Conservation (phyloP, 2,113 vertebrate species). For the Atrichornis clamosus region DNA sequence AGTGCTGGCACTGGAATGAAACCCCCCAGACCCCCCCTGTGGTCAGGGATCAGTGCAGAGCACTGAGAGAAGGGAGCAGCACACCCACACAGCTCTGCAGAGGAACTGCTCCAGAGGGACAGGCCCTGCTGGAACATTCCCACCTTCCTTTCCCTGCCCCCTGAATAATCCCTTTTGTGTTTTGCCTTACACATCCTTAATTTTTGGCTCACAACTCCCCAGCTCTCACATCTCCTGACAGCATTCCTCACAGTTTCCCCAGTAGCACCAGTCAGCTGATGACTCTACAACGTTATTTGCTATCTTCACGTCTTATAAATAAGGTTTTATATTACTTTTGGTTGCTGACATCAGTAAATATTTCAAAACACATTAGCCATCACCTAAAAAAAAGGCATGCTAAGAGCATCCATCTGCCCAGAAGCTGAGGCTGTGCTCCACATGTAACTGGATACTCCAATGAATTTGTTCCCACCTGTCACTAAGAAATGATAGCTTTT, state of each 20-base stretch:
- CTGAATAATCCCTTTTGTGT: neutral
- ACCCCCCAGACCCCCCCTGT: fast-evolving
- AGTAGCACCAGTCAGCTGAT: neutral
- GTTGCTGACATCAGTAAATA: neutral
- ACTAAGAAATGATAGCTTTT: neutral
- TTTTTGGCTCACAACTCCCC: neutral
- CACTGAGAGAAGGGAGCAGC: fast-evolving
- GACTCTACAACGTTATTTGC: neutral
- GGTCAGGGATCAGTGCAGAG: neutral
- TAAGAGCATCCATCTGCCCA: neutral
- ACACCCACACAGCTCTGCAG: neutral
- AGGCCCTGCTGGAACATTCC: neutral
- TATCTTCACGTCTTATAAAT: neutral
- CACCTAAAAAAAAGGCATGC: neutral
- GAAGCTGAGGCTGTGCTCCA: neutral
- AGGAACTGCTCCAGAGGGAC: neutral
- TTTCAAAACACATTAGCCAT: neutral
- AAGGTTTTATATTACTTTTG: neutral
- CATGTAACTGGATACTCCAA: fast-evolving
- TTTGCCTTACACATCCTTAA: too few relatives aligned
- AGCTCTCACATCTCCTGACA: neutral
- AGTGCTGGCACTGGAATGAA: neutral
- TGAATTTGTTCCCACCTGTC: neutral
- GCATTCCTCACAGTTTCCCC: neutral
- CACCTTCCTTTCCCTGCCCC: neutral